These are phyloP conservation scores for Melozone crissalis DNA, from an alignment of 2,113 vertebrate species.

Conservation along the genomic window DNA sequence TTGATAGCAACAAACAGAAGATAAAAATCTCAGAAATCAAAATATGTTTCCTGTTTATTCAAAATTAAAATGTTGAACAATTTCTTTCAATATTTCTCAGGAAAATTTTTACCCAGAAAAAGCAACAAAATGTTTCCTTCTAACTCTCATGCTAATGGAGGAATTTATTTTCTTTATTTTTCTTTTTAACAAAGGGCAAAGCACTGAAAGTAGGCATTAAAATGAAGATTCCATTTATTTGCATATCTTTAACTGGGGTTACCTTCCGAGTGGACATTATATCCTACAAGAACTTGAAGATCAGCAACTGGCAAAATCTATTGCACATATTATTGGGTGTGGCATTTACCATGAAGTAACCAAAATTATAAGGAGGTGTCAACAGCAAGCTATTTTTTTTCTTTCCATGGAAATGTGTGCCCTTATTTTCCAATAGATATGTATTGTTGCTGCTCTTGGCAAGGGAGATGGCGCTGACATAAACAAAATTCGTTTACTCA, in stretches of 20 bases:
- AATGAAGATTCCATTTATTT: background rate
- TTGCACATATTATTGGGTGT: background rate
- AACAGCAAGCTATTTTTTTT: background rate
- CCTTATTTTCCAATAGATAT: background rate
- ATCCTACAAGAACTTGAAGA: background rate
- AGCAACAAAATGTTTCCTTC: background rate
- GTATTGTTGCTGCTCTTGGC: background rate
- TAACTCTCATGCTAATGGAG: background rate
- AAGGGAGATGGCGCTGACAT: background rate
- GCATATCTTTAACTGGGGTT: background rate
- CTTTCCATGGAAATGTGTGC: background rate
- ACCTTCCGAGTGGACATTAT: background rate
- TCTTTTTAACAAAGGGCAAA: background rate
- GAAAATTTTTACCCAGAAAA: background rate
- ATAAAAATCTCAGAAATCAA: background rate
- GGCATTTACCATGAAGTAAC: background rate
- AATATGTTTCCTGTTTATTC: background rate
- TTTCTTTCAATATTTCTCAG: background rate
- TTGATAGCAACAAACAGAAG: background rate
- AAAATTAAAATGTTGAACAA: background rate
- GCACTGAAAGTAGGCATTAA: background rate
- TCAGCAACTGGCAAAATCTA: background rate
- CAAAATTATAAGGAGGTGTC: background rate
- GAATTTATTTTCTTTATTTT: background rate
- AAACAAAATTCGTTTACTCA: background rate